Evolutionary conservation across 2,797 vertebrate species (phyloP).

Genomic region (Enteromius anoplus): DNA sequence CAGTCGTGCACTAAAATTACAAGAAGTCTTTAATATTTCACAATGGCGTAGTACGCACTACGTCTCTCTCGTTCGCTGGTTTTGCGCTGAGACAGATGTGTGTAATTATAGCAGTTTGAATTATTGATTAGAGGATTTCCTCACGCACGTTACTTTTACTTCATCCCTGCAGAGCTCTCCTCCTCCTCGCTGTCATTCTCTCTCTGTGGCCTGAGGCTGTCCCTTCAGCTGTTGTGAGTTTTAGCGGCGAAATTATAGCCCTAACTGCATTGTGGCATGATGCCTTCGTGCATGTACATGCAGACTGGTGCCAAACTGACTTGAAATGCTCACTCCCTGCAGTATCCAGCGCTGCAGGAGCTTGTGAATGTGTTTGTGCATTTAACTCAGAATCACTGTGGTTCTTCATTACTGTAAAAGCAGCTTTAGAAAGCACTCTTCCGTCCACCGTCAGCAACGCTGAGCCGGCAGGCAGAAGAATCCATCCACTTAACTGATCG

Average conservation of each 20-base stretch:
- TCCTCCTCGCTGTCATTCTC: slow-evolving; percentile 33
- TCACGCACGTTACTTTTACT: slow-evolving; percentile 49
- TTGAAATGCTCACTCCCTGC: neutral
- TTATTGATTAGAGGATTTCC: slow-evolving; percentile 64
- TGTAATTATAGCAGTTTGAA: slow-evolving; percentile 61
- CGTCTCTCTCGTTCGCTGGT: neutral
- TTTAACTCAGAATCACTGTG: neutral
- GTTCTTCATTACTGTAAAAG: slow-evolving; percentile 53
- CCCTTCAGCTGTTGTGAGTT: neutral
- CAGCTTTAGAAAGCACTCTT: slow-evolving; percentile 44
- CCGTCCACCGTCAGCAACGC: slow-evolving; percentile 37
- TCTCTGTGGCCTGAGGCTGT: slow-evolving; percentile 36
- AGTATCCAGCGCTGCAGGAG: neutral
- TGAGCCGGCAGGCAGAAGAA: slow-evolving; percentile 18
- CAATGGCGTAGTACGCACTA: neutral
- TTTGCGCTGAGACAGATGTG: slow-evolving; percentile 53
- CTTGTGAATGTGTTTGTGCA: slow-evolving; percentile 3
- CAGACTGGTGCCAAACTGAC: neutral
- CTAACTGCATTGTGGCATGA: slow-evolving; percentile 6
- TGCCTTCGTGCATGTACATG: slow-evolving; percentile 10
- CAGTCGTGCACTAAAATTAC: neutral
- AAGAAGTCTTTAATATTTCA: slow-evolving; percentile 40
- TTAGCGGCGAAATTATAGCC: neutral
- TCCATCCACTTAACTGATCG: slow-evolving; percentile 49
- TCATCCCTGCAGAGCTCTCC: slow-evolving; percentile 48